Conservation (phyloP, 2,113 vertebrate species). For the Cyprinodon variegatus region DNA sequence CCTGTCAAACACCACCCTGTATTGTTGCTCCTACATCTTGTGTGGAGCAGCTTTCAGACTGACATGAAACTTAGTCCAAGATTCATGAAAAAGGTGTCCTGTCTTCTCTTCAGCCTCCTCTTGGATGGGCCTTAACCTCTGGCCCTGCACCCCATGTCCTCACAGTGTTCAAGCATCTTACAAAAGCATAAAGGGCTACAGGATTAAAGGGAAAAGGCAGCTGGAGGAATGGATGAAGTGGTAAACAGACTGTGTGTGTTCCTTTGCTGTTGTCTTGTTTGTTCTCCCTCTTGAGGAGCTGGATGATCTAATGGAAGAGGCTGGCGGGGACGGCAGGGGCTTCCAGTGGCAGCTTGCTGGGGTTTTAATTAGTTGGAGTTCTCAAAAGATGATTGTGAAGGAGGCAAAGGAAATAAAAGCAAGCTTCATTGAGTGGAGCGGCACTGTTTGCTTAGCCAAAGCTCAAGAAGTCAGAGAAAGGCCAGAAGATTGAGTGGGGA, state of each 20-base stretch:
- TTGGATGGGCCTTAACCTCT: constrained; percentile 76
- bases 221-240: constrained; percentile 59
- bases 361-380: constrained; percentile 96
- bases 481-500: constrained; percentile 31
- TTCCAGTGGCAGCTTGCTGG: constrained; percentile 87
- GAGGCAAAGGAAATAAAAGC: constrained; percentile 61
- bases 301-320: constrained; percentile 53
- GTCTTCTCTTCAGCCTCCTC: constrained; percentile 64
- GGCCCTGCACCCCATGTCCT: constrained; percentile 52
- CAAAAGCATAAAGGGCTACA: constrained; percentile 80
- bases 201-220: constrained; percentile 82
- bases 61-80: constrained; percentile 33
- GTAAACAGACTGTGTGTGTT: constrained; percentile 72
- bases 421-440: constrained; percentile 54
- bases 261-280: constrained; percentile 63
- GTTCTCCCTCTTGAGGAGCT: constrained; percentile 62
- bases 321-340: constrained; percentile 65
- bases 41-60: constrained; percentile 30
- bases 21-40: constrained; percentile 3
- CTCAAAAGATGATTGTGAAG: constrained; percentile 88
- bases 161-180: constrained; percentile 56
- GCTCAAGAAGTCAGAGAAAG: constrained; percentile 81
- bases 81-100: constrained; percentile 81
- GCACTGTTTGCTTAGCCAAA: constrained; percentile 89
- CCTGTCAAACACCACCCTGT: neutral